These are phyloP conservation scores for Grallaria varia DNA, from an alignment of 2,113 vertebrate species.

Conservation along the genomic window DNA sequence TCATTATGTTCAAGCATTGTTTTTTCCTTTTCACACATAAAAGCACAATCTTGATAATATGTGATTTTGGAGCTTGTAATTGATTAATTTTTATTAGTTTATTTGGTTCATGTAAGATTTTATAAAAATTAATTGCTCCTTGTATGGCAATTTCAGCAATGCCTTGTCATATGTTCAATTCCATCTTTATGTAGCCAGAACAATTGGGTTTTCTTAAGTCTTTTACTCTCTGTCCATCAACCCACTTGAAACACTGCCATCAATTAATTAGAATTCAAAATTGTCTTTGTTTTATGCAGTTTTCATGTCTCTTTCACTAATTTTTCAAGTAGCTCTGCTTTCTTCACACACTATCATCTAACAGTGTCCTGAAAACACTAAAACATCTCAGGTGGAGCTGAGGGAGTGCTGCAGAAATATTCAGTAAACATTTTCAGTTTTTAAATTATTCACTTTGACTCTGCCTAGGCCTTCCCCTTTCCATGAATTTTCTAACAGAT, in stretches of 20 bases:
- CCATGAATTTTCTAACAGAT: not conserved
- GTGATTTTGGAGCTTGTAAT: not conserved
- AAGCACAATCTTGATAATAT: not conserved
- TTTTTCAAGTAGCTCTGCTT: not conserved
- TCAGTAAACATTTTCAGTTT: not conserved
- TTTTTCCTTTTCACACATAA: not conserved
- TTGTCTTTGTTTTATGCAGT: not conserved
- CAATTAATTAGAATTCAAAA: not conserved
- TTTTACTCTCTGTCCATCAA: not conserved
- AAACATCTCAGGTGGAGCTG: not conserved
- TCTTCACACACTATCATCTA: not conserved
- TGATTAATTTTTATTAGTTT: not conserved
- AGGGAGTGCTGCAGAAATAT: not conserved
- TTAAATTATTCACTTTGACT: not conserved
- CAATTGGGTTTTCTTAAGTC: not conserved
- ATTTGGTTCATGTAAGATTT: not conserved
- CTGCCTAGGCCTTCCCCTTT: not conserved
- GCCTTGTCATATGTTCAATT: not conserved
- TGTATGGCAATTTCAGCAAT: not conserved
- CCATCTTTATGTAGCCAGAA: not conserved
- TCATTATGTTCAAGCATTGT: not conserved
- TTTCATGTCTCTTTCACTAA: not conserved
- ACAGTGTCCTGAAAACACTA: not conserved
- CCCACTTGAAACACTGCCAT: not conserved
- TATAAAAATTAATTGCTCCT: not conserved